Base-by-base conservation (phyloP, 2,888 invertebrate genomes). In the Andrena chrysosceles region DNA sequence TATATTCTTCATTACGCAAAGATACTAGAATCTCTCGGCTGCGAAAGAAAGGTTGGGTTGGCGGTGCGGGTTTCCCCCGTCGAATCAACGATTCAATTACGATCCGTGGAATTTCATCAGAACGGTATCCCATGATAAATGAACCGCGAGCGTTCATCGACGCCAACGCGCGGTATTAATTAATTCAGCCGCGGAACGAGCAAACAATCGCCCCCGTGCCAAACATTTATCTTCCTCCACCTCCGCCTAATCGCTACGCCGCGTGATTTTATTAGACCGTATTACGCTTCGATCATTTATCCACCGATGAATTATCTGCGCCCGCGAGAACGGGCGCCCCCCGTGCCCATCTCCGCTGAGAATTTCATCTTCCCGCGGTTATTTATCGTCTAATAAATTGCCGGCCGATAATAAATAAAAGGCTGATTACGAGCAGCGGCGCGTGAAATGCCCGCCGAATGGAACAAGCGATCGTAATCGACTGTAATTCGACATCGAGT, bases 331-430 rank as follows among this genome's bases (percentile, higher is more conserved):
- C 26, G 26, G 26, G 35, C 35, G 68, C 49, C 35, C 60, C 35
- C 20, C 1, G 20, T 23, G 54, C 10, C 56, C 23, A 13, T 23
- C 56, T 10, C 23, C n/a, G 35, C 16, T 56, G 48, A 56, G 75
- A 71, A 71, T 75, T 75, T 63, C 78, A 68, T 67, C 75, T 48
- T 63, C 56, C 56, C 76, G 64, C 60, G 35, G 42, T 78, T 86
- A 86, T 86, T 86, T 86, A 86, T 86, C 81, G 77, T 59, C 79
- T 67, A 81, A 81, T 86, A 86, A 86, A 86, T 86, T 80, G 81
- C 79, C 71, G 81, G 29, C 77, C 81, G 42, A 42, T 42, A 56
- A 86, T 86, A 86, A 86, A 86, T 86, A 84, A 86, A 86, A 81
- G 66, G 33, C 86, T 84, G 72, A 79, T 86, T 86, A 86, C 84